phyloP scores from a whole-genome alignment of 2,888 invertebrate genomes.

The Perithous albicinctus region DNA sequence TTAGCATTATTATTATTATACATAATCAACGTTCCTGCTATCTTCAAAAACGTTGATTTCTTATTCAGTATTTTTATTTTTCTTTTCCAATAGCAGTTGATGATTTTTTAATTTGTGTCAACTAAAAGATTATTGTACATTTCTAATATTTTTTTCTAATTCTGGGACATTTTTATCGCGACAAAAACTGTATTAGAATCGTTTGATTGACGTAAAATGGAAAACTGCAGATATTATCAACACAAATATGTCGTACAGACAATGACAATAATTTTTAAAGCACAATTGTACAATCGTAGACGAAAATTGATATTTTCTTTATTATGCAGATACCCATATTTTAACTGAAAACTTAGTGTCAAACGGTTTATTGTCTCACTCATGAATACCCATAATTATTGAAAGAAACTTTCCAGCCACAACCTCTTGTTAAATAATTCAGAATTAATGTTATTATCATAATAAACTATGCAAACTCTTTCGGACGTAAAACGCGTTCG shows the following conservation, averaged over 20 bases:
- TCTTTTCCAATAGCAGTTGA: neutral
- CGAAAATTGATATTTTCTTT: neutral
- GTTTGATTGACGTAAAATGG: neutral
- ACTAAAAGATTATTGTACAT: neutral
- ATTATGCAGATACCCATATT: neutral
- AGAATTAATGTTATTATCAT: neutral
- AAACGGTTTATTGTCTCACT: neutral
- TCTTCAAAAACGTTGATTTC: too few relatives aligned
- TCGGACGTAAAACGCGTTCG: slow-evolving; percentile 3
- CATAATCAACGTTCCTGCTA: too few relatives aligned
- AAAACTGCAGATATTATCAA: neutral
- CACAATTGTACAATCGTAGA: neutral
- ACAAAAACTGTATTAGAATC: neutral
- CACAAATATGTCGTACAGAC: neutral
- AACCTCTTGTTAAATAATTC: neutral
- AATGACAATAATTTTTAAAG: neutral
- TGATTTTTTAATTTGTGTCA: neutral
- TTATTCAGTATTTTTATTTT: neutral
- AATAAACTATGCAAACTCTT: neutral
- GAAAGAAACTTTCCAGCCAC: neutral
- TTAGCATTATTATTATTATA: too few relatives aligned
- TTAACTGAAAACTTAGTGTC: neutral
- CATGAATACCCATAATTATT: too few relatives aligned
- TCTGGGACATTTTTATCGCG: neutral
- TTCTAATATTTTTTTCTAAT: neutral